Evolutionary conservation across 2,113 vertebrate genomes (phyloP), one percentile per base, ranked within the genome.

Genomic region (Boulengeromyrus knoepffleri): DNA sequence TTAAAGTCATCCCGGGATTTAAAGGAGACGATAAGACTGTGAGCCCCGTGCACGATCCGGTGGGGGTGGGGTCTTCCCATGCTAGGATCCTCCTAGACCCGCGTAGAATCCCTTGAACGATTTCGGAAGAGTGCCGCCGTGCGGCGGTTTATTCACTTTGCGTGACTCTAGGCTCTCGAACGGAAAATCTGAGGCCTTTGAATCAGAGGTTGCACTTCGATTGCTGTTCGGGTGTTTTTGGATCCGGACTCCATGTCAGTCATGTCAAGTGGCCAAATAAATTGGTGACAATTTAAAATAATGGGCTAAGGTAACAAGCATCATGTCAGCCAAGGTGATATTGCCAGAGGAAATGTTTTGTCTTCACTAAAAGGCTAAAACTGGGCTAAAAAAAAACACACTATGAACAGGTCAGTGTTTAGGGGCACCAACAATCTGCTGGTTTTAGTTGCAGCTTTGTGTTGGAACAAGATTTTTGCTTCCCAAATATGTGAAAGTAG

Each of bases 1-100:
- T 90, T 46, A 89, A 89, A 91, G 90, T 91, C 74, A 85, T 89
- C 53, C 86, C 85, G 47, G 39, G 80, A 53, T 91, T 92, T 70
- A 70, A 88, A 49, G 5, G 36, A 21, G 45, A 56, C 24, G 89
- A 83, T 91, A 77, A 90, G 70, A 89, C 89, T 89, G 83, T 2
- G 74, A 36, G 66, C 50, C 56, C 1, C 39, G 74, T 85, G 88
- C 87, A 31, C 39, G 88, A 47, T 45, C 56, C 24, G 1, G 56
- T 8, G 56, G 42, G 58, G 50, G 85, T 31, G 83, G 52, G 31
- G 36, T 27, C 47, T 89, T 90, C 53, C 89, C 49, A n/a, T 83
- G 70, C 86, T 89, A 80, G 85, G 52, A 84, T 46, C 53, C 85
- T 74, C 88, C 12, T 17, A 10, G 90, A 36, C 74, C 74, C 31